Percentiles rank a stretch among this genome's conserved stretches.
Conservation (phyloP, 2,888 invertebrate genomes). For the Drosophila pseudotalamancana region DNA sequence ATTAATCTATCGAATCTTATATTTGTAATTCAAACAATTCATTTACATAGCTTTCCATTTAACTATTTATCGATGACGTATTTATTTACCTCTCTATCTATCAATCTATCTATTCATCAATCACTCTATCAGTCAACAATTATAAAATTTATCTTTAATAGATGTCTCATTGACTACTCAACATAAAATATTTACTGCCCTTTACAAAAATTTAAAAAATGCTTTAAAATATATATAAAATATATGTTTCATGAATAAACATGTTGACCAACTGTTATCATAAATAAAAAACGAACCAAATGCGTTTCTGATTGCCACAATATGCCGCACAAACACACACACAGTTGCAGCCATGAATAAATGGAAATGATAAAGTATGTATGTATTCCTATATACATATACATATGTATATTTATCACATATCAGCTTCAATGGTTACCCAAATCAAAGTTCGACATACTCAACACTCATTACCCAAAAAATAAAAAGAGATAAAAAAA, state of each 20-base stretch:
- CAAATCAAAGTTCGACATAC: conserved; percentile 38
- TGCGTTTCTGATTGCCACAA: conserved; percentile 37
- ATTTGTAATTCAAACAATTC: too few relatives aligned
- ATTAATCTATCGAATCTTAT: too few relatives aligned
- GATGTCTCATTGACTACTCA: background rate
- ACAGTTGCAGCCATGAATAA: conserved; percentile 37
- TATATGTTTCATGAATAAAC: conserved; percentile 13
- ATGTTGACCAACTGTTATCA: conserved; percentile 15
- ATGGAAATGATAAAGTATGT: conserved; percentile 15
- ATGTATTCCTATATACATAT: background rate
- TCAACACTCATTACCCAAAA: conserved; percentile 21
- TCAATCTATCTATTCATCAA: background rate
- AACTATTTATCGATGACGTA: too few relatives aligned
- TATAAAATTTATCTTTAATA: background rate
- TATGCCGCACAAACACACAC: conserved; percentile 16
- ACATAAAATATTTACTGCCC: background rate
- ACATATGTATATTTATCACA: background rate
- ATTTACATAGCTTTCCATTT: too few relatives aligned
- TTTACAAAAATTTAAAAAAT: background rate
- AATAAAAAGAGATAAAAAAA: conserved; percentile 1
- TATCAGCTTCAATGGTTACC: background rate
- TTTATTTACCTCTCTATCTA: background rate
- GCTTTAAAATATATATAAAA: background rate
- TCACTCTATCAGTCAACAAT: background rate
- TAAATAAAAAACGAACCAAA: conserved; percentile 13